phyloP scores from a whole-genome alignment of 23 tunicate genomes.

The Corella eumyota region DNA sequence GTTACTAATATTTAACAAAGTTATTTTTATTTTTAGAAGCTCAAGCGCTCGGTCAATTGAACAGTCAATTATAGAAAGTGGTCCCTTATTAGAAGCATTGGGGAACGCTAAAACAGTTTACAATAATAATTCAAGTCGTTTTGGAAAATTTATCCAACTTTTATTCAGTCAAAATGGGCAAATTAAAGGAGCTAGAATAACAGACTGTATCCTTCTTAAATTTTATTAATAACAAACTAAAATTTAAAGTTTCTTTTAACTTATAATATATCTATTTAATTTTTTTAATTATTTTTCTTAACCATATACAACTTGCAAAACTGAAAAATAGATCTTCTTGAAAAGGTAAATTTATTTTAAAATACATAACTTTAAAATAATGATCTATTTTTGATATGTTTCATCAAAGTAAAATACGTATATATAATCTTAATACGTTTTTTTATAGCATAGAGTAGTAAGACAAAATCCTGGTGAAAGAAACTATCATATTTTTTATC shows the following conservation, averaged over 20 bases:
- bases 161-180: constrained; percentile 64
- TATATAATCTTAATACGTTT: neutral
- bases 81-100: constrained; percentile 91
- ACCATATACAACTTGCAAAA: neutral
- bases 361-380: neutral
- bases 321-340: constrained; percentile 37
- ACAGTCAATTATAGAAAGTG: constrained; percentile 78
- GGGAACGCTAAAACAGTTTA: constrained; percentile 96
- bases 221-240: neutral
- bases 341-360: constrained; percentile 34
- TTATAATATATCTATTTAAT: neutral
- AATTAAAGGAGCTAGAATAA: constrained; percentile 87
- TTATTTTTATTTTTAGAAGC: neutral
- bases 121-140: constrained; percentile 97
- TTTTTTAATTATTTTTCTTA: constrained; percentile 6
- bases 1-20: too few relatives aligned
- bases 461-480: constrained; percentile 94
- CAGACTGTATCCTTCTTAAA: constrained; percentile 92
- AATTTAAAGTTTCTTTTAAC: neutral
- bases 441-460: constrained; percentile 71
- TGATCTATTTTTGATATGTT: neutral
- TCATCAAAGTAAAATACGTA: neutral
- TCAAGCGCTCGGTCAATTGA: constrained; percentile 81
- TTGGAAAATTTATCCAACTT: constrained; percentile 92
- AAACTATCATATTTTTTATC: constrained; percentile 91